Conservation (phyloP, 2,797 vertebrate genomes). For the Clarias laeviceps region DNA sequence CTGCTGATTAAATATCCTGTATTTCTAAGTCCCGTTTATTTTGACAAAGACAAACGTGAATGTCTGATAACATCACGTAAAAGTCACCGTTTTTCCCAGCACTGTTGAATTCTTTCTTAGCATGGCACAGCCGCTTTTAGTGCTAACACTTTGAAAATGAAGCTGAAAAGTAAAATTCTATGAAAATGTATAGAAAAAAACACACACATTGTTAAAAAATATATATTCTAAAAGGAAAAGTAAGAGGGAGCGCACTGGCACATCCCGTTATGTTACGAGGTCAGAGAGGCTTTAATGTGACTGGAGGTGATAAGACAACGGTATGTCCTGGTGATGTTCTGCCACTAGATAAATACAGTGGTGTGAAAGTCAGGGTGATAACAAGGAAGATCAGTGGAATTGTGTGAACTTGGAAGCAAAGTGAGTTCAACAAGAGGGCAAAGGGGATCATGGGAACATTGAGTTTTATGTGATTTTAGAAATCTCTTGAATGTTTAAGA, state of each 20-base stretch:
- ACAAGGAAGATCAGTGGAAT: conserved; percentile 26
- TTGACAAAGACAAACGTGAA: background rate
- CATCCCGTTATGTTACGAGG: conserved; percentile 12
- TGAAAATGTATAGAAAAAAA: background rate
- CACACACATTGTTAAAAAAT: background rate
- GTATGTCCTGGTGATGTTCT: conserved; percentile 25
- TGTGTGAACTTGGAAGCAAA: conserved; percentile 39
- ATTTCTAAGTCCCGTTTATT: background rate
- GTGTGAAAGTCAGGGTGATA: conserved; percentile 41
- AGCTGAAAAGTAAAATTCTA: background rate
- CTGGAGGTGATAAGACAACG: conserved; percentile 34
- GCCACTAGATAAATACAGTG: conserved; percentile 40
- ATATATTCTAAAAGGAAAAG: background rate
- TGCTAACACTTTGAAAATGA: background rate
- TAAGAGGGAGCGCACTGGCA: background rate
- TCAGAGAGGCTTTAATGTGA: conserved; percentile 21
- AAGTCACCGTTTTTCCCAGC: background rate
- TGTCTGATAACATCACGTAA: background rate
- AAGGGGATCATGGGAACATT: background rate
- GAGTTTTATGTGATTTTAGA: background rate
- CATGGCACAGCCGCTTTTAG: background rate
- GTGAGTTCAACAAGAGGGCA: conserved; percentile 45
- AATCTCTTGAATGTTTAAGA: too few relatives aligned
- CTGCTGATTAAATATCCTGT: background rate
- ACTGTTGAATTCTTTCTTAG: background rate